phyloP scores from a whole-genome alignment of 92 coral and sea anemone species.

The Bergia puertoricense region DNA sequence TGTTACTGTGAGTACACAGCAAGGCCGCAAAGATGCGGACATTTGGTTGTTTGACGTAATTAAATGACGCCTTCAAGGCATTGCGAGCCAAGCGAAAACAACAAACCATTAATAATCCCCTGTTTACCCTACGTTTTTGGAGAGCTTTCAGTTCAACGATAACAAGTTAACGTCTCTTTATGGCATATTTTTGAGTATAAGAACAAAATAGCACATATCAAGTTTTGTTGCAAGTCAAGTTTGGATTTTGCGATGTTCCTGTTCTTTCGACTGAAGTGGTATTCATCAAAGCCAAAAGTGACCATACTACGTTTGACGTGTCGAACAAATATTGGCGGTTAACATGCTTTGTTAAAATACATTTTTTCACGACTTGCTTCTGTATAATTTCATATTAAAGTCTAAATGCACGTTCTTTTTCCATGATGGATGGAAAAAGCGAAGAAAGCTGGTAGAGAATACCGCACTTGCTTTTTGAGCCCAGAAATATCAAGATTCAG shows the following conservation, averaged over 20 bases:
- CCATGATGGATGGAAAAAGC: background rate
- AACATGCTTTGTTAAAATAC: background rate
- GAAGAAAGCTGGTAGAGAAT: background rate
- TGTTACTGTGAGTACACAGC: background rate
- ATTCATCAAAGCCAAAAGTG: background rate
- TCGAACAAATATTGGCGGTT: background rate
- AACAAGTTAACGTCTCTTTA: background rate
- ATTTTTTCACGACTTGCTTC: background rate
- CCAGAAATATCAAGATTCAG: background rate
- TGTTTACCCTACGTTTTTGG: background rate
- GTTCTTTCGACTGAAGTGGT: background rate
- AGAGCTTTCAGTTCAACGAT: background rate
- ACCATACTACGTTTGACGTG: background rate
- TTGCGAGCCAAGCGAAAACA: background rate
- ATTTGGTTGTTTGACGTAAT: slow-evolving; percentile 4
- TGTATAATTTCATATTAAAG: background rate
- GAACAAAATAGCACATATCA: background rate
- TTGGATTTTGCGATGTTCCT: background rate
- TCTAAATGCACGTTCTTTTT: background rate
- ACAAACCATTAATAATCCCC: background rate
- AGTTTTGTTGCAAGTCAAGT: background rate
- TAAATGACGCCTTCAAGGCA: background rate
- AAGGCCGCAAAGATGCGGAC: background rate
- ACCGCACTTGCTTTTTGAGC: background rate
- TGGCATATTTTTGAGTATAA: background rate